Evolutionary conservation across 2,797 vertebrate genomes (phyloP), one percentile per base, ranked within the genome.

Genomic region (Rhinichthys osculus): DNA sequence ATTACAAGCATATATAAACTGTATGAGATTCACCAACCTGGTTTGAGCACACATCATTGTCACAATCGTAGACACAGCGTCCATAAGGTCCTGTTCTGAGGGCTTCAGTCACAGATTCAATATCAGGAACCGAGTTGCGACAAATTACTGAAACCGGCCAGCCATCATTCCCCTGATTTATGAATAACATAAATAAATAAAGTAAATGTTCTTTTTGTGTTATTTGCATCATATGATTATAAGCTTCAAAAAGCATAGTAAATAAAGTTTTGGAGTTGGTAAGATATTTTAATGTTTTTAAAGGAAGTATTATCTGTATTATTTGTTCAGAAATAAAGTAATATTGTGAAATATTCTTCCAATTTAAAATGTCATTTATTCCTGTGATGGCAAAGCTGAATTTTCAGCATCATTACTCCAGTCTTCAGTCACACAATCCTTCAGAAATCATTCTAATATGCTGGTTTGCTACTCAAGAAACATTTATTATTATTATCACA

Each of bases 11-110:
- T 14, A 16, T 19, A 6, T 23, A 30, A 8, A 80, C 6, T 66
- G 30, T 17, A 17, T 64, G 27, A 77, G 50, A 77, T 77, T 47
- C 54, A 64, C 86, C 35, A 72, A 97, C 96, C 96, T 97, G 96
- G 90, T 97, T 96, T 87, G 91, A 94, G 90, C 95, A 96, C 44
- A 97, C 96, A 5, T 97, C 96, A 7, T 97, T 97, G 92, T 97
- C 96, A 89, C 96, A 97, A 81, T 95, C 91, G 8, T 97, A 97
- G 59, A 97, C 95, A 66, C 96, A 97, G 90, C 96, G 95, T 30
- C 96, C 96, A 0, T 97, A 97, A 0, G 96, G 96, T 79, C 96
- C 96, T 0, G 85, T 92, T 87, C 76, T 93, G 85, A 97, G 90
- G 0, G 94, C 96, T 84, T 95, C 93, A 0, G 94, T 96, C 84